Base-by-base conservation (phyloP, 2,797 vertebrate genomes). In the Coregonus ussuriensis region DNA sequence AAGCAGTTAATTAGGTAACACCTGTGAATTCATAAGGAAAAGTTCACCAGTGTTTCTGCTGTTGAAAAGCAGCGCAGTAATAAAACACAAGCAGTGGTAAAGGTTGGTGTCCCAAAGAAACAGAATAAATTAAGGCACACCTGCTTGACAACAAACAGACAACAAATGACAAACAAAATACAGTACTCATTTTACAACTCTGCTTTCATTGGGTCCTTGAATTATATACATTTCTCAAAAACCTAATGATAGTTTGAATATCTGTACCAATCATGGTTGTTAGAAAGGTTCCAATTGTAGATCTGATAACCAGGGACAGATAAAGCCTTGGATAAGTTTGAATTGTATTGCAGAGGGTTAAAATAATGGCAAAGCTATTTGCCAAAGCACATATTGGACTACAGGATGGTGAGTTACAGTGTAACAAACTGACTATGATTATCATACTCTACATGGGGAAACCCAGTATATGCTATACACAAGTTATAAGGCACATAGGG, bases 111-210 rank as follows among this genome's bases (percentile, higher is more conserved):
- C 91, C 84, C 82, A 86, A 89, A 89, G 88, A 65, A 91, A 88
- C 83, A 77, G 90, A 62, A 1, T 90, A 89, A 85, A 91, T 92
- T 92, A 93, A 93, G 92, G 92, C 92, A 93, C 92, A 91, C 91
- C 87, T 90, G 86, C 79, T 89, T 77, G 81, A 88, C 88, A 83
- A 90, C 87, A 85, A 86, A 92, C 31, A 87, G 88, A 90, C 78
- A 88, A 85, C 81, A 80, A 89, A 75, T 78, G 84, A 88, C 82
- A 85, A 86, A 72, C 74, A 77, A 74, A 79, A 74, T 59, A 70
- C 69, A 88, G 82, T 85, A 25, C 76, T 41, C 81, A 71, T 70
- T 59, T 9, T 21, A 88, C 78, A 87, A 56, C 21, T 71, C 83
- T 82, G 75, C 78, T 71, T 84, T 67, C 74, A 74, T 74, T 77